Percentiles rank a stretch among this genome's conserved stretches.
Evolutionary conservation across 2,888 invertebrate species (phyloP).

Genomic region (Coecobrya sp.): DNA sequence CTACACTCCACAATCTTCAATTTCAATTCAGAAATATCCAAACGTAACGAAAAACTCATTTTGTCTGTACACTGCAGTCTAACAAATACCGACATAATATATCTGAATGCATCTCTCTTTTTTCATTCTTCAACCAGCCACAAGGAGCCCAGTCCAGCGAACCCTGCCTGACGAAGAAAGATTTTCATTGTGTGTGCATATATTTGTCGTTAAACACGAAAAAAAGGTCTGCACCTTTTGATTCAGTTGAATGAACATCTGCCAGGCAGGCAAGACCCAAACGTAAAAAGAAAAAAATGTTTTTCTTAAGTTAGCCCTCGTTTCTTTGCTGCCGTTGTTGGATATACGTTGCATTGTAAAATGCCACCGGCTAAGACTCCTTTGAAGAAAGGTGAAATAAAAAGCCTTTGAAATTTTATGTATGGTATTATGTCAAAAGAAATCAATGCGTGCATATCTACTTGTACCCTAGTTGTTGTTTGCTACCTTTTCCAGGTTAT

Average conservation of each 20-base stretch:
- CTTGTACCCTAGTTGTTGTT: background rate
- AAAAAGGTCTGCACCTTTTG: constrained; percentile 73
- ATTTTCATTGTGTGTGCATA: background rate
- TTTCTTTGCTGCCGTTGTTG: background rate
- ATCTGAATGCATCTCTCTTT: background rate
- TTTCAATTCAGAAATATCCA: background rate
- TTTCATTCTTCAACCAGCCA: background rate
- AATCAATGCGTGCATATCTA: constrained; percentile 61
- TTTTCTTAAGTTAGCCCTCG: constrained; percentile 44
- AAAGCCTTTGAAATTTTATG: constrained; percentile 27
- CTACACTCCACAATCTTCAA: background rate
- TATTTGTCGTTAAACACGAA: constrained; percentile 36
- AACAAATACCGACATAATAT: background rate
- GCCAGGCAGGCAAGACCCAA: constrained; percentile 62
- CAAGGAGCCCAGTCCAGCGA: background rate
- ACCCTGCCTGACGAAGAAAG: background rate
- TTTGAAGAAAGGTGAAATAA: constrained; percentile 28
- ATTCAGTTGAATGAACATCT: constrained; percentile 79
- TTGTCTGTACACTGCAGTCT: background rate
- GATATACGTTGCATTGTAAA: background rate
- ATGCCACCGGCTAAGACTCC: constrained; percentile 76
- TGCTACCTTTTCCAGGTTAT: background rate
- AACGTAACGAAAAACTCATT: background rate
- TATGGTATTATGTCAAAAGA: constrained; percentile 52
- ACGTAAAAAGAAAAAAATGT: constrained; percentile 24